Evolutionary conservation across 2,888 invertebrate genomes (phyloP), one percentile per base, ranked within the genome.

Genomic region (Cephus pygmeus): DNA sequence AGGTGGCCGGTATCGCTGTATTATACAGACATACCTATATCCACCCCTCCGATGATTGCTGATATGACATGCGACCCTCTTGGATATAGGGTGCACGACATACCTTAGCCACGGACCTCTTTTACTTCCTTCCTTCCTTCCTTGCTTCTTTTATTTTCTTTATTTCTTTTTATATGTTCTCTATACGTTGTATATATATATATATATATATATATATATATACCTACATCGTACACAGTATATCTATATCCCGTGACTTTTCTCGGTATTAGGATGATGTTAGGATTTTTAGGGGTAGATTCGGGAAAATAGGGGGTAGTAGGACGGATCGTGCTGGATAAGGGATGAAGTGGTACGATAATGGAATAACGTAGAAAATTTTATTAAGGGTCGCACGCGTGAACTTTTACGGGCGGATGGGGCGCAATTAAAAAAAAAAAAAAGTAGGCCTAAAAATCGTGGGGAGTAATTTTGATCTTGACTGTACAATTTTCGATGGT

Each of bases 41-140:
- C 87, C 86, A 87, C 82, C 82, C 79, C 87, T 56, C 73, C 89
- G 90, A 91, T 90, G 88, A 91, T 91, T 90, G 90, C 91, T 91
- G 91, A 91, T 91, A 91, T 91, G 91, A 90, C 91, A 91, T 91
- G 91, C 91, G 89, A 91, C 88, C 91, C 88, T 90, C 90, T 90
- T 90, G 88, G 86, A 88, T 88, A 87, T 87, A 87, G 85, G 85
- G 86, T 87, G 89, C 90, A 91, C 90, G 89, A 88, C 88, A 90
- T 85, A 85, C 85, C 79, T 75, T 30, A 35, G 74, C 34, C 78
- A 69, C 35, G 34, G 36, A 36, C 79, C 79, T 79, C 77, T 77
- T 79, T 76, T 81, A 56, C 56, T 56, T 77, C 79, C 79, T 73
- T 79, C 76, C 80, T 73, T 35, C 31, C 75, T 73, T 30, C 69